These are phyloP conservation scores for Telenomus remus DNA, from an alignment of 1,140 invertebrate genomes.

Conservation along the genomic window DNA sequence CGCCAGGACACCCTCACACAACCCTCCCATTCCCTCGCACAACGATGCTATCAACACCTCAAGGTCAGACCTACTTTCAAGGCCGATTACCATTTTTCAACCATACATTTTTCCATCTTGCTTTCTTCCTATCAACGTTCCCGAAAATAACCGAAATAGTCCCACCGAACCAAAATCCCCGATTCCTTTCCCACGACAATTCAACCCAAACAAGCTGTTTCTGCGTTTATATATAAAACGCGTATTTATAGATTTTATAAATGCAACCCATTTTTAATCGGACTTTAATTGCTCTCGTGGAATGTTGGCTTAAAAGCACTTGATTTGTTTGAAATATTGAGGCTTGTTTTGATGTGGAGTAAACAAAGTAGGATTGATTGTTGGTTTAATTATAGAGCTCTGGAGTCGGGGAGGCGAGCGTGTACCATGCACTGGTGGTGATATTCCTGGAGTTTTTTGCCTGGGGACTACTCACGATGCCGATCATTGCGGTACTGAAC, in stretches of 20 bases:
- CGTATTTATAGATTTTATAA: too few species aligned
- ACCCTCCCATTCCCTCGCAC: constrained; percentile 65
- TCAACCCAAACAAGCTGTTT: too few species aligned
- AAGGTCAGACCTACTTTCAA: constrained; percentile 67
- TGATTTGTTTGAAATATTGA: too few species aligned
- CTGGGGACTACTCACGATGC: constrained; percentile 98
- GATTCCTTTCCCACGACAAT: too few species aligned
- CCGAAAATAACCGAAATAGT: too few species aligned
- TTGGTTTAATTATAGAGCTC: constrained; percentile 79
- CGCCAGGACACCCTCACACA: constrained; percentile 63
- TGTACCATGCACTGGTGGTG: constrained; percentile 98
- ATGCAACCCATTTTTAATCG: too few species aligned
- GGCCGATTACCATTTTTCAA: background rate
- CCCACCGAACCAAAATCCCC: too few species aligned
- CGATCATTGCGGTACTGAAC: constrained; percentile 97
- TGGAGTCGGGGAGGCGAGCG: constrained; percentile 93
- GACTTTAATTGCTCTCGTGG: too few species aligned
- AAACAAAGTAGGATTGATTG: constrained; percentile 14
- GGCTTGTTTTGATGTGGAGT: background rate
- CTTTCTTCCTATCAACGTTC: too few species aligned
- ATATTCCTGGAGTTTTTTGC: constrained; percentile 99
- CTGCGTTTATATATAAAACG: too few species aligned
- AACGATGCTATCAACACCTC: constrained; percentile 73
- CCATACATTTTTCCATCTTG: too few species aligned
- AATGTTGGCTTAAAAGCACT: too few species aligned